Evolutionary conservation across 2,888 invertebrate species (phyloP), one percentile per base, ranked within the genome.

Genomic region (Campaea margaritaria): DNA sequence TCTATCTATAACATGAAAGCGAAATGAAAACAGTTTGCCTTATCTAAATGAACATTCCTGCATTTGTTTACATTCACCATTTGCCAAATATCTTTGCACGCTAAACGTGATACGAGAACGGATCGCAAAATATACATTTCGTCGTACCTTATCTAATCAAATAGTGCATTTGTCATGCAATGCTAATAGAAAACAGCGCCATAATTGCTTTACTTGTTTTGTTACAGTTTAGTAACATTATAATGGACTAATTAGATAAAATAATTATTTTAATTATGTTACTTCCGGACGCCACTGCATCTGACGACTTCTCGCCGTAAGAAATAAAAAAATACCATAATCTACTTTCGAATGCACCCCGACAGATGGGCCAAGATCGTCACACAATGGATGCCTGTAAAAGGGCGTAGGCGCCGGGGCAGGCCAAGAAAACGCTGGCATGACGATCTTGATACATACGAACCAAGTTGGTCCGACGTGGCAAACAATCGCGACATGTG

Each of bases 91-190:
- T 45, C 49, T 64, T 54, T 55, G 49, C 50, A 47, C 48, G 12
- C 21, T 21, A 21, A 5, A 21, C 11, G 15, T 46, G 62, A 53
- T 58, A 62, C 53, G 48, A 16, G 36, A 47, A 48, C 52, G 47
- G 43, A 39, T 53, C 50, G 45, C 43, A 49, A 53, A 38, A 48
- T 41, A 38, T 39, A 61, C 59, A 62, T 59, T 57, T 38, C 58
- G 50, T 67, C 54, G 46, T 50, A 31, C 44, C 49, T 70, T 82
- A 80, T 82, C 81, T 81, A 66, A 81, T 81, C 81, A 75, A 73
- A 76, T 77, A 75, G 61, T 78, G 76, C 77, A 78, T 79, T 78
- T 78, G 77, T 81, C 79, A 73, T 70, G 70, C 67, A 72, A 62
- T 63, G 70, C 69, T 75, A 76, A 80, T 77, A 75, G 70, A 60